A percentile compares a stretch with the other conserved stretches of the same genome.
phyloP scores from a whole-genome alignment of 2,797 vertebrate species.

The Phrynocephalus forsythii region DNA sequence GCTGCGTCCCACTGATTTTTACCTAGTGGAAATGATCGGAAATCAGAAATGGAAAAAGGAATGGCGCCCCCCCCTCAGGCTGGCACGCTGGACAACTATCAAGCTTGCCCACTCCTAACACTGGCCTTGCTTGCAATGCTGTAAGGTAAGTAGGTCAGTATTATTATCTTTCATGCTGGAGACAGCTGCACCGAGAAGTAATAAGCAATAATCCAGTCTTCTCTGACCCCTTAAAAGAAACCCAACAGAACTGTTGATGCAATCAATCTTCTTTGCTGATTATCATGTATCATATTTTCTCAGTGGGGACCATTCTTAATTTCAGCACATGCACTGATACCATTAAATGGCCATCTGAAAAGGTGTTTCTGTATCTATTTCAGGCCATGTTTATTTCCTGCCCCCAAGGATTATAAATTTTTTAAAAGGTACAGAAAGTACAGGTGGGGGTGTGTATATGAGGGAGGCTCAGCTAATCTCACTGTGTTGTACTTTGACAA shows the following conservation, averaged over 20 bases:
- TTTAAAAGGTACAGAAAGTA: accelerated
- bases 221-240: background rate
- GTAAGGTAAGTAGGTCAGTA: background rate
- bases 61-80: too few species aligned
- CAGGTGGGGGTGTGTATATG: too few species aligned
- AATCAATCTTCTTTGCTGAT: background rate
- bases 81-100: too few species aligned
- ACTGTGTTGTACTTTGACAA: too few species aligned
- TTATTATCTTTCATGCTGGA: background rate
- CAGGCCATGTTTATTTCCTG: background rate
- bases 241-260: background rate
- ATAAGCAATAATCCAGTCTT: background rate
- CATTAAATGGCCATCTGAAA: background rate
- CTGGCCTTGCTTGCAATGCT: background rate
- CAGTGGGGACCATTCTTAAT: background rate
- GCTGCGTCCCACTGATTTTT: too few species aligned
- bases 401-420: background rate
- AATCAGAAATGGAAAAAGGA: too few species aligned
- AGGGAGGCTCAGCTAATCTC: too few species aligned
- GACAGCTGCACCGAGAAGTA: background rate
- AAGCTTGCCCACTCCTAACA: too few species aligned
- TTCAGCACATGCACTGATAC: background rate
- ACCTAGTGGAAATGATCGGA: too few species aligned
- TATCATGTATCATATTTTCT: background rate
- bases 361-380: background rate